These are phyloP conservation scores for Cydia splendana DNA, from an alignment of 1,140 invertebrate genomes.

Conservation along the genomic window DNA sequence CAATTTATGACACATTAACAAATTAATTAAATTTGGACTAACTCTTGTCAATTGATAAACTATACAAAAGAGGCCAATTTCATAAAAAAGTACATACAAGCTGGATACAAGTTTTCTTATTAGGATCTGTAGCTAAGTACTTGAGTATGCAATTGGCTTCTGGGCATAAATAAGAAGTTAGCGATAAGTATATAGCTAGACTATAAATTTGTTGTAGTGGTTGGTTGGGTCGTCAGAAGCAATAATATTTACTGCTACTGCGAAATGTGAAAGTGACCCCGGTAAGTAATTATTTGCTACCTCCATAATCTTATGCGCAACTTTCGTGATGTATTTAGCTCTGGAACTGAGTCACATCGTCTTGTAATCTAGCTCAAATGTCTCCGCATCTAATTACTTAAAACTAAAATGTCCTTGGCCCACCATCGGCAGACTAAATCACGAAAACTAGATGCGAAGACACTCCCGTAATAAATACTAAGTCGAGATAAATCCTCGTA, in stretches of 20 bases:
- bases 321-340: neutral
- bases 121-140: neutral
- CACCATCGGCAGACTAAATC: neutral
- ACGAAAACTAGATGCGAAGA: slow-evolving; percentile 42
- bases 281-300: neutral
- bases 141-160: neutral
- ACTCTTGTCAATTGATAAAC: no score
- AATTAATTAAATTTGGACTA: no score
- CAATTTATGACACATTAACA: no score
- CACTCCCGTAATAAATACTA: slow-evolving; percentile 54
- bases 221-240: neutral
- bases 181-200: neutral
- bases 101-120: neutral
- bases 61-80: no score
- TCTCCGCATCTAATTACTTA: slow-evolving; percentile 21
- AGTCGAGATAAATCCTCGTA: slow-evolving; percentile 52
- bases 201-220: neutral
- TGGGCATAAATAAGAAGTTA: neutral
- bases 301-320: neutral
- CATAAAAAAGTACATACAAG: no score
- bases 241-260: neutral
- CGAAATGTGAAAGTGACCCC: neutral
- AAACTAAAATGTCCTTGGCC: slow-evolving; percentile 12
- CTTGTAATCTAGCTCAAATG: slow-evolving; percentile 22
- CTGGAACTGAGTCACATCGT: neutral